A percentile compares a stretch with the other conserved stretches of the same genome.
These are phyloP conservation scores for Tachina grossa DNA, from an alignment of 2,888 invertebrate species.

Conservation along the genomic window DNA sequence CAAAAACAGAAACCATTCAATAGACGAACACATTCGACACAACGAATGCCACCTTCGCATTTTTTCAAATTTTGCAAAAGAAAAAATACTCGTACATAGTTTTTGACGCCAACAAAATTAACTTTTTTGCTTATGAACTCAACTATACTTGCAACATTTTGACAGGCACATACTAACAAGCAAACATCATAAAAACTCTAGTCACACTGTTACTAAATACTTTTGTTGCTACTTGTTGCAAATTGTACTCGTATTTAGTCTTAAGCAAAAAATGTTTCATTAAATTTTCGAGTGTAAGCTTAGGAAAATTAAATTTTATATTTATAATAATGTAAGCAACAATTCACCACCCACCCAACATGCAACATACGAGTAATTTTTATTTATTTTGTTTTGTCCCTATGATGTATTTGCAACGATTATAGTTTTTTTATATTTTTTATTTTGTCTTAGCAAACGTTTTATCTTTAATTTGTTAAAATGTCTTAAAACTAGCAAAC, in stretches of 20 bases:
- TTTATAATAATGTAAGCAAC: constrained; percentile 26
- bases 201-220: constrained; percentile 16
- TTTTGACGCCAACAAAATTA: constrained; percentile 38
- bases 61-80: not conserved
- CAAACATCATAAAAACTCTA: not conserved
- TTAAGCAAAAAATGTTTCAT: constrained; percentile 22
- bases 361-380: not conserved
- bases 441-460: not conserved
- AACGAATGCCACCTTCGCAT: constrained; percentile 47
- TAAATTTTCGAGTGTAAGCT: constrained; percentile 12
- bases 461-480: constrained; percentile 49
- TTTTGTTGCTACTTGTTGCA: constrained; percentile 26
- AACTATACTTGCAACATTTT: constrained; percentile 28
- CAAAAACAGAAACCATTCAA: constrained; percentile 45
- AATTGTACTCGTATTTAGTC: constrained; percentile 8
- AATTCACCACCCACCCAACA: constrained; percentile 41
- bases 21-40: constrained; percentile 11
- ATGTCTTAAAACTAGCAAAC: constrained; percentile 1
- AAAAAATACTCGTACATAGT: not conserved
- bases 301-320: constrained; percentile 49
- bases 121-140: not conserved
- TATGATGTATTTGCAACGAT: constrained; percentile 14
- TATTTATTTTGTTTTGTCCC: not conserved
- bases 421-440: not conserved
- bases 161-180: constrained; percentile 38